Evolutionary conservation across 2,888 invertebrate genomes (phyloP), one percentile per base, ranked within the genome.

Genomic region (Leptinotarsa haldemani): DNA sequence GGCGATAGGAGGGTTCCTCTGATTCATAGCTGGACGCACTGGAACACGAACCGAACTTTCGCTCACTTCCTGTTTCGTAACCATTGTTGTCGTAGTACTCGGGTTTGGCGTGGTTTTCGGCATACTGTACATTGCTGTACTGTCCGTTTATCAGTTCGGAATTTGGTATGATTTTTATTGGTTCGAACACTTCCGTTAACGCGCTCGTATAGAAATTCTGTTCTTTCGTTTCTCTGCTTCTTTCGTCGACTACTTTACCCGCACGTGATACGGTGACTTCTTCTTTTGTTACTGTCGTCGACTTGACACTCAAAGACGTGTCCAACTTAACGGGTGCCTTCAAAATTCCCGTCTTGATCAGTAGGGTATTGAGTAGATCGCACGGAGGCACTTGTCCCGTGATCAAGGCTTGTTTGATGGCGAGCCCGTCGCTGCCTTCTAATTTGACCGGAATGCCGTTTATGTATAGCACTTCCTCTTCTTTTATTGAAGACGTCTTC

Each of bases 381-480:
- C 92, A 92, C 20, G 93, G 92, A 48, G 93, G 93, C 82, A 93
- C 91, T 82, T 92, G 91, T 16, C 93, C 93, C 66, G 91, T 91
- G 78, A 93, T 89, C 80, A 93, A 88, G 3, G 93, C 93, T 71
- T 91, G 90, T 81, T 92, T 91, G 65, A 93, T 93, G 20, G 92
- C 92, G 68, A 90, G 88, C 13, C 93, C 93, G 83, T 93, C 93
- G 74, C 91, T 89, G 16, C 93, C 93, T 81, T 92, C 92, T 70
- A 93, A 86, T 63, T 90, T 90, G 25, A 93, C 92, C 7, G 92
- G 92, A 68, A 92, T 90, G 12, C 93, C 93, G 86, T 93, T 93
- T 81, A 93, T 93, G 81, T 92, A 88, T 61, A 93, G 86, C 71
- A 93, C 90, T 85, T 93, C 93, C 84, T 93, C 93, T 84, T 93